A percentile compares a stretch with the other conserved stretches of the same genome.
phyloP scores from a whole-genome alignment of 2,797 vertebrate genomes.

The Sciaenops ocellatus region DNA sequence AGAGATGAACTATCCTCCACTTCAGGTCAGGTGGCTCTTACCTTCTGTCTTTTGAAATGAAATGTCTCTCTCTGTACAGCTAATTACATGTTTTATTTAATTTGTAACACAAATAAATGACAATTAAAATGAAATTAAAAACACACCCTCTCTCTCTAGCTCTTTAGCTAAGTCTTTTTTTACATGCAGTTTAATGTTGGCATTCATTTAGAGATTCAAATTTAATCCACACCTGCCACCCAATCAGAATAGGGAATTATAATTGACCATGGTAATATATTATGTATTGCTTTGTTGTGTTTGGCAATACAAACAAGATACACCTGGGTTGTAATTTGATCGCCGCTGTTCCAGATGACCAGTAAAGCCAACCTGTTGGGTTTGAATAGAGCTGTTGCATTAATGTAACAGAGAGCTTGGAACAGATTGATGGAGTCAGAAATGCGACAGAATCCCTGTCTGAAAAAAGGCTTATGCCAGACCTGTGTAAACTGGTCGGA shows the following conservation, averaged over 20 bases:
- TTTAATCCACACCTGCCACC: not conserved
- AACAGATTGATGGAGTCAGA: not conserved
- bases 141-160: not conserved
- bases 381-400: not conserved
- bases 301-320: not conserved
- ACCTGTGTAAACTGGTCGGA: not conserved
- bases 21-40: not conserved
- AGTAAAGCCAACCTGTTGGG: not conserved
- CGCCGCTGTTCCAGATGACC: not conserved
- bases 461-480: not conserved
- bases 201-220: not conserved
- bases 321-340: not conserved
- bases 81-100: not conserved
- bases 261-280: not conserved
- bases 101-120: not conserved
- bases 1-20: not conserved
- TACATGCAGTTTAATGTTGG: not conserved
- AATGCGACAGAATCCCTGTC: not conserved
- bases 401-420: not conserved
- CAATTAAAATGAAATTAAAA: not conserved
- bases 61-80: not conserved
- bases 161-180: not conserved
- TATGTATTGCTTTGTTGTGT: not conserved
- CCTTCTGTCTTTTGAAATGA: not conserved
- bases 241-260: not conserved